Evolutionary conservation across 2,888 invertebrate genomes (phyloP).

Genomic region (Lumbricus terrestris): DNA sequence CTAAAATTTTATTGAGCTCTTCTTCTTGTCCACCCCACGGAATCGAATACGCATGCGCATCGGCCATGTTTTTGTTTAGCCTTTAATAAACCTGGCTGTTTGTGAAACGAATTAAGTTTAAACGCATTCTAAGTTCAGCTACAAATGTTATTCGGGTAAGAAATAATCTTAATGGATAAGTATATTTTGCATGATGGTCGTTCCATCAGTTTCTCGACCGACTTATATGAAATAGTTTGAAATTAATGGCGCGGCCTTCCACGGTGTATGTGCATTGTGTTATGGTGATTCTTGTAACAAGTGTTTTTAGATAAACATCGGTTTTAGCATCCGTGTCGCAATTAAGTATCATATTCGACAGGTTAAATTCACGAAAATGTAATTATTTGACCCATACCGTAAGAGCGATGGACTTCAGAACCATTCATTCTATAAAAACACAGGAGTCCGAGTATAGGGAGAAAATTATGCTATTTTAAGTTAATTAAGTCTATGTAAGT

Average conservation of each 20-base stretch:
- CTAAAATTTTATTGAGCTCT: background rate
- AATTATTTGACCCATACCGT: too few relatives aligned
- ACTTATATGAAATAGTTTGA: background rate
- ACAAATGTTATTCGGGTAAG: background rate
- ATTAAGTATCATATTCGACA: too few relatives aligned
- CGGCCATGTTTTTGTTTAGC: slow-evolving; percentile 12
- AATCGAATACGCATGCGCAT: background rate
- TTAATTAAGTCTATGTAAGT: too few relatives aligned
- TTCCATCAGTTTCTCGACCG: background rate
- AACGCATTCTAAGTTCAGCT: background rate
- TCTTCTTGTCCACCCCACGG: background rate
- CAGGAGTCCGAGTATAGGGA: too few relatives aligned
- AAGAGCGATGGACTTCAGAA: too few relatives aligned
- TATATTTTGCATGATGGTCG: background rate
- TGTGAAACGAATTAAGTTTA: background rate
- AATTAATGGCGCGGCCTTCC: background rate
- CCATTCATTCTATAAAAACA: too few relatives aligned
- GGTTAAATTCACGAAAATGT: too few relatives aligned
- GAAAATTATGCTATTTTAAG: too few relatives aligned
- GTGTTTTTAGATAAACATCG: background rate
- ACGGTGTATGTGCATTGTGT: background rate
- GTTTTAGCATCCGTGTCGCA: background rate
- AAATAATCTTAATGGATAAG: background rate
- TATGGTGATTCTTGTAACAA: background rate
- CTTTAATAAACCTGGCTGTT: background rate